A percentile compares a stretch with the other conserved stretches of the same genome.
These are phyloP conservation scores for Bathynomus jamesi DNA, from an alignment of 1,140 invertebrate species.

Conservation along the genomic window DNA sequence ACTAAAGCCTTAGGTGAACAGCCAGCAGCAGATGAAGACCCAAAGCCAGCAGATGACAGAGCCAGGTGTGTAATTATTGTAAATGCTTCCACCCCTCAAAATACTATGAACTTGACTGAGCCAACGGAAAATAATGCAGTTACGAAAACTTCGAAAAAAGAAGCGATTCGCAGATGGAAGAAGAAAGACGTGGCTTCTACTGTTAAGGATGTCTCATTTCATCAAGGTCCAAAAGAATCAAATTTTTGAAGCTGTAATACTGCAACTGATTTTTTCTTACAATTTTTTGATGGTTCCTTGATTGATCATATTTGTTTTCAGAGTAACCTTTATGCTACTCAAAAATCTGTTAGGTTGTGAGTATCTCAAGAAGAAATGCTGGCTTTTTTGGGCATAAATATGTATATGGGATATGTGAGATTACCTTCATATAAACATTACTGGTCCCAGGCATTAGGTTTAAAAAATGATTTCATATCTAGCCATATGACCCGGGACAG, in stretches of 20 bases:
- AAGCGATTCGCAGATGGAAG: background rate
- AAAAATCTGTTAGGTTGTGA: background rate
- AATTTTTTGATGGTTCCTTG: background rate
- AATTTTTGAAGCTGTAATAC: background rate
- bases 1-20: constrained; percentile 9
- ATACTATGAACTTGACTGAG: background rate
- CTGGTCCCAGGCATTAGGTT: constrained; percentile 3
- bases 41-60: background rate
- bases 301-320: background rate
- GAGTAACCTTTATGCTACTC: background rate
- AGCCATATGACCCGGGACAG: constrained; percentile 14
- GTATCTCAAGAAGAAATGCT: constrained; percentile 15
- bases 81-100: background rate
- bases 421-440: constrained; percentile 3
- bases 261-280: background rate
- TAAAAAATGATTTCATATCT: constrained; percentile 1
- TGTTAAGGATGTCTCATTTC: background rate
- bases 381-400: constrained; percentile 19
- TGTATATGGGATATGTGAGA: constrained; percentile 14
- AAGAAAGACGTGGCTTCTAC: background rate
- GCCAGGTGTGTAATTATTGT: background rate
- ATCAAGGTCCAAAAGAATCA: background rate
- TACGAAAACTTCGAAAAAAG: background rate
- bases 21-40: background rate
- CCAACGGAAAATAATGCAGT: background rate